Evolutionary conservation across 2,113 vertebrate genomes (phyloP), one percentile per base, ranked within the genome.

Genomic region (Trinectes maculatus): DNA sequence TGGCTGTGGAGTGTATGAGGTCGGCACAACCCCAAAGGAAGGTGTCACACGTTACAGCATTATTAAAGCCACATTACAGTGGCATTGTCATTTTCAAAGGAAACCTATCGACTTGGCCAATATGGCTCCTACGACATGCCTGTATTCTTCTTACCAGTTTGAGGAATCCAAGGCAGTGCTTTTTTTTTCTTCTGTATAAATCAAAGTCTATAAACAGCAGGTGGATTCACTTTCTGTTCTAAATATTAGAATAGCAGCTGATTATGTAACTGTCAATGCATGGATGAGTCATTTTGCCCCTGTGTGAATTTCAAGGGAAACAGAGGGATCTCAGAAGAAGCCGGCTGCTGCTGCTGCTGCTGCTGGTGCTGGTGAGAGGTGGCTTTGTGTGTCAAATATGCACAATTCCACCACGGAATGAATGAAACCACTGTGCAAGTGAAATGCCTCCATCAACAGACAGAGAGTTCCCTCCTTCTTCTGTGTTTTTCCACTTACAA

Each of bases 341-440:
- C 61, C 54, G 43, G 75, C 48, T 43, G 67, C 71, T 47, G 8
- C 65, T n/a, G n/a, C n/a, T n/a, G n/a, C n/a, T n/a, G n/a, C n/a
- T n/a, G 75, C 48, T 43, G 67, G 67, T 47, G 8, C 65, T 43
- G 22, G 18, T 80, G 61, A 86, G 66, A 81, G 79, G 51, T 43
- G 55, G 22, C 79, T 87, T 87, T 87, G 83, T 87, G 49, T 55
- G 37, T 36, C 42, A 83, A 86, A 82, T 83, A 83, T 85, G 77
- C 81, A 66, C 78, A 77, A 82, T 82, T 73, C 79, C 62, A 39
- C 47, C 54, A 77, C 43, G 34, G 34, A 42, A 70, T 87, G 84
- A 89, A 87, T 86, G 80, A 66, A 87, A 71, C 48, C 66, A 65
- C 47, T 84, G 88, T 89, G 59, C 44, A n/a, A 2, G 62, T 47